Evolutionary conservation across 1,140 invertebrate species (phyloP), one percentile per base, ranked within the genome.

Genomic region (Drosophila watanabei): DNA sequence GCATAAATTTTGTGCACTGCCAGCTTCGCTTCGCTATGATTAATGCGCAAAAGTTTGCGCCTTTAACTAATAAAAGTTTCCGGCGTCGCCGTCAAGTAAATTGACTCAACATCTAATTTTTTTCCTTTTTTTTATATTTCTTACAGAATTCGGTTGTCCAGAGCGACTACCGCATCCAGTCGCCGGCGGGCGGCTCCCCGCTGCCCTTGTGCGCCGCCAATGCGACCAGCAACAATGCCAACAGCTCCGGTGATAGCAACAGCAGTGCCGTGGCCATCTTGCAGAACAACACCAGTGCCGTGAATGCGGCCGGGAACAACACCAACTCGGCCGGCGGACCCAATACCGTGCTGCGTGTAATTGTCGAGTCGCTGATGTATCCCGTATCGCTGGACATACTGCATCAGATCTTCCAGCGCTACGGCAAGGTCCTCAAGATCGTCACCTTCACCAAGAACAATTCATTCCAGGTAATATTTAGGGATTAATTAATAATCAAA

Each of bases 371-470:
- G 94, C 97, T 99, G 96, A 95, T 99, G 68, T 99, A 99, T 94
- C 98, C 98, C 14, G 98, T 99, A 75, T 98, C 98, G 39, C 95
- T 99, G 84, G 99, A 99, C 93, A 97, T 99, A 57, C 95, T 99
- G 66, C 97, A 99, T 94, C 96, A 99, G 95, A 98, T 99, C 92
- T 99, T 99, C 95, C 98, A 98, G 83, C 96, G 98, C 78, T 99
- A 98, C 93, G 99, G 99, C 80, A 99, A 99, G 94, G 98, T 99
- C 87, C 95, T 99, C 81, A 99, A 99, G 94, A 99, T 99, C 88
- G 99, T 99, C 92, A 99, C 99, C 78, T 99, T 99, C 95, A 99
- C 98, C 83, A 99, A 99, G 95, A 99, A 99, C 94, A 98, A 98
- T 95, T 98, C 98, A 94, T 99, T 99, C 96, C 99, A 93, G 90